Conservation (phyloP, 1,140 invertebrate genomes). For the Drosophila teissieri region DNA sequence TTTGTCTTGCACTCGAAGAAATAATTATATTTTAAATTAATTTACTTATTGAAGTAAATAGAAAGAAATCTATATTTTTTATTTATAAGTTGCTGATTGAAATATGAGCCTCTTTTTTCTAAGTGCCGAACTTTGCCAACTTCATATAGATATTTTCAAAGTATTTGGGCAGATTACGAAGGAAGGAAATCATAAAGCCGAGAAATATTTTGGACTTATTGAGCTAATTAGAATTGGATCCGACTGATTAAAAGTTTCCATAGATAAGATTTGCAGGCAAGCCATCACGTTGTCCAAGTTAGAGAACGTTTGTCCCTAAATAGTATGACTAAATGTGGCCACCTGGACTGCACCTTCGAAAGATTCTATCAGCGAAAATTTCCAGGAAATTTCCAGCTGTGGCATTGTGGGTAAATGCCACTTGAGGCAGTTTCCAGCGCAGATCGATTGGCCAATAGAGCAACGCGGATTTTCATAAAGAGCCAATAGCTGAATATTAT, state of each 20-base stretch:
- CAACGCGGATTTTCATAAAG: no score
- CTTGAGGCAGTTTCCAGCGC: no score
- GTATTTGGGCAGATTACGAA: conserved; percentile 12
- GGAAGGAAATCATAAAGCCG: conserved; percentile 13
- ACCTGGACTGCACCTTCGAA: background rate
- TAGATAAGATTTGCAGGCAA: conserved; percentile 4
- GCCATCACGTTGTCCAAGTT: background rate
- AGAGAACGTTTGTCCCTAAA: background rate
- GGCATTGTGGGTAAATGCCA: no score
- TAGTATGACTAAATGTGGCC: conserved; percentile 8
- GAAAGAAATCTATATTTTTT: no score
- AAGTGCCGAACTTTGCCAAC: background rate
- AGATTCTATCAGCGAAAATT: no score
- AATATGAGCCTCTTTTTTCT: background rate
- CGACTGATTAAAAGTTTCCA: conserved; percentile 44
- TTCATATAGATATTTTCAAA: background rate
- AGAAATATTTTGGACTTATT: conserved; percentile 18
- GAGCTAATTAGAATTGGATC: conserved; percentile 48
- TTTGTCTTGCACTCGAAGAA: background rate
- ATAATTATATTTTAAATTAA: background rate
- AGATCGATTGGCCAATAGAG: background rate
- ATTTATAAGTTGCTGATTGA: background rate
- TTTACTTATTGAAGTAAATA: background rate
- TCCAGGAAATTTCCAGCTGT: no score
- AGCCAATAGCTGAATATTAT: conserved; percentile 6